A percentile compares a stretch with the other conserved stretches of the same genome.
These are phyloP conservation scores for Arrhamphus sclerolepis DNA, from an alignment of 2,797 vertebrate species.

Conservation along the genomic window DNA sequence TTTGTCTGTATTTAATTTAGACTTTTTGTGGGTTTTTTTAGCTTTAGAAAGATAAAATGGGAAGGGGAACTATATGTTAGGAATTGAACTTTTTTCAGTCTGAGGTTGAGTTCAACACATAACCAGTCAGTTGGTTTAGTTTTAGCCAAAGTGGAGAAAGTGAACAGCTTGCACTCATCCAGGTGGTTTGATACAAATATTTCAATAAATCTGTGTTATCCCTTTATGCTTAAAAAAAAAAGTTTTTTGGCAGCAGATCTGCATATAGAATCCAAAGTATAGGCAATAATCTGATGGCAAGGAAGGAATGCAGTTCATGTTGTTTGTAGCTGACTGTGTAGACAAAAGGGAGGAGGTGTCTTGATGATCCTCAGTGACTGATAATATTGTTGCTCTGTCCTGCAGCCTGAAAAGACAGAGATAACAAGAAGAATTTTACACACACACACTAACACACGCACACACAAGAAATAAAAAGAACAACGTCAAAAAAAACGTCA, in stretches of 20 bases:
- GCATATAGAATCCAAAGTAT: slow-evolving; percentile 25
- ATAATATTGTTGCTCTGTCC: slow-evolving; percentile 56
- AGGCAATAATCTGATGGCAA: slow-evolving; percentile 18
- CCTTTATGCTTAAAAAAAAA: slow-evolving; percentile 5
- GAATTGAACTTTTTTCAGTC: slow-evolving; percentile 20
- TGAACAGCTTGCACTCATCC: slow-evolving; percentile 24
- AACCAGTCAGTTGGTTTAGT: slow-evolving; percentile 43
- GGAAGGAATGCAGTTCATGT: slow-evolving; percentile 29
- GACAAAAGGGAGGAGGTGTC: slow-evolving; percentile 28
- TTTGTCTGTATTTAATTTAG: slow-evolving; percentile 48
- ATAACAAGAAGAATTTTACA: slow-evolving; percentile 44
- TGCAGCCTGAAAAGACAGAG: slow-evolving; percentile 50
- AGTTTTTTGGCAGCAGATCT: slow-evolving; percentile 37
- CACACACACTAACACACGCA: too few species aligned
- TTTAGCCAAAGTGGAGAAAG: slow-evolving; percentile 17
- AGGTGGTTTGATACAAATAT: slow-evolving; percentile 32
- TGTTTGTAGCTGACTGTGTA: slow-evolving; percentile 15
- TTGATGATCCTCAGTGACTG: slow-evolving; percentile 30
- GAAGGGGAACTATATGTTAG: slow-evolving; percentile 47
- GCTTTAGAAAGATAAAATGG: slow-evolving; percentile 17
- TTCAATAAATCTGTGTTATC: slow-evolving; percentile 22
- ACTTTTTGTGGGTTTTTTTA: too few species aligned
- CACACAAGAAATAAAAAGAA: too few species aligned
- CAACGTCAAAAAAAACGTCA: slow-evolving; percentile 22
- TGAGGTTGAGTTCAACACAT: slow-evolving; percentile 51